Conservation (phyloP, 30 jellyfish, hydroid and myxozoan species). For the Morbakka virulenta region DNA sequence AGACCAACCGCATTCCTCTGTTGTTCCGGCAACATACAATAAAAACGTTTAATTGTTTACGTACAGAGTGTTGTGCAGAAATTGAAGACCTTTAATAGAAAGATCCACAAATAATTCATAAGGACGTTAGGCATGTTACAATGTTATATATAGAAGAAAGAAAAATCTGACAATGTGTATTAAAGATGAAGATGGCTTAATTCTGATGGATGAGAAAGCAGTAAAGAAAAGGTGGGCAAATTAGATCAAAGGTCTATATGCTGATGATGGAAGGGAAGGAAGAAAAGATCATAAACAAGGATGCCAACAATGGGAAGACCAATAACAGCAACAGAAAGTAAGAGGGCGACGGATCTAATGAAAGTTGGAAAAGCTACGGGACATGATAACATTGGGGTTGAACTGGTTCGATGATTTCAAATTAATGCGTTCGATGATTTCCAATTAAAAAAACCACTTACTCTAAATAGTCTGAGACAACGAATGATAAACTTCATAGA, state of each 20-base stretch:
- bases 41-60: background rate
- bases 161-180: background rate
- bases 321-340: background rate
- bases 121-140: background rate
- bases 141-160: background rate
- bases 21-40: background rate
- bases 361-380: slow-evolving; percentile 19
- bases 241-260: slow-evolving; percentile 5
- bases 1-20: background rate
- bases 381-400: background rate
- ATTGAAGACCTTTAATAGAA: too few species aligned
- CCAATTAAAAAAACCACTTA: too few species aligned
- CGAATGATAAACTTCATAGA: too few species aligned
- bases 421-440: too few species aligned
- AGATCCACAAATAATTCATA: background rate
- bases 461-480: too few species aligned
- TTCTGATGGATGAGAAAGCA: slow-evolving; percentile 26
- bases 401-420: background rate
- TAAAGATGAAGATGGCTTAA: slow-evolving; percentile 15
- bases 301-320: background rate
- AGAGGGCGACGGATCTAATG: slow-evolving; percentile 10
- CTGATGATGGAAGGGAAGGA: slow-evolving; percentile 9
- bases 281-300: background rate
- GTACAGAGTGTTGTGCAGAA: too few species aligned
- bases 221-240: slow-evolving; percentile 9